Base-by-base conservation (phyloP, 2,797 vertebrate genomes). In the Enteromius unitaeniatus region DNA sequence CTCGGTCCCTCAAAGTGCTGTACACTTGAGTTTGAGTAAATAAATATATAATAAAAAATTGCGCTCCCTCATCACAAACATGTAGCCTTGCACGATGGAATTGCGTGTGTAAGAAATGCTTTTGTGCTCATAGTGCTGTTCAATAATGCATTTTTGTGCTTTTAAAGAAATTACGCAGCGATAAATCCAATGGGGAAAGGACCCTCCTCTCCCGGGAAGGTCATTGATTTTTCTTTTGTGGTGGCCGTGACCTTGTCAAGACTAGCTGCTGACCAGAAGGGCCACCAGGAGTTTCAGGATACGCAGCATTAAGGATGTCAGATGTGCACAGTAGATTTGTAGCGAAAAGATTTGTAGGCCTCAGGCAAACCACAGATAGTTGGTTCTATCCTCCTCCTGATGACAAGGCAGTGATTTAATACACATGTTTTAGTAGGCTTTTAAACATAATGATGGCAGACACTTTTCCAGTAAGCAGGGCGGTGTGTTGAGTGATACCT, bases 121-220 rank as follows among this genome's bases (percentile, higher is more conserved):
- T 83, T 67, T 83, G 79, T 89, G 87, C 86, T 84, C 34, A 23
- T 78, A 75, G 37, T 84, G 88, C 85, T 86, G 76, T 90, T 93
- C 90, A 92, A 91, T 91, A 91, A 92, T 91, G 88, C 87, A 90
- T 90, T 87, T 90, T 91, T 89, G 82, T 88, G 89, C 85, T 90
- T 91, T 89, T 88, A 91, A 89, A 89, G 73, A 90, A 91, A 89
- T 88, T 28, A 89, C 62, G 21, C 86, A 73, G 81, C 79, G 55
- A 87, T 84, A 81, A 86, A 81, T 87, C 79, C 67, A 72, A 85
- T 42, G 42, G 68, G 77, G 42, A 69, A 74, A 85, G 53, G 40
- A 74, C 74, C 83, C 73, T 76, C 51, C 82, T 26, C 78, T 84
- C 60, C 82, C 17, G n/a, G 75, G 58, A 86, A 82, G 79, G 69